phyloP scores from a whole-genome alignment of 2,888 invertebrate species.

The Idaea aversata region DNA sequence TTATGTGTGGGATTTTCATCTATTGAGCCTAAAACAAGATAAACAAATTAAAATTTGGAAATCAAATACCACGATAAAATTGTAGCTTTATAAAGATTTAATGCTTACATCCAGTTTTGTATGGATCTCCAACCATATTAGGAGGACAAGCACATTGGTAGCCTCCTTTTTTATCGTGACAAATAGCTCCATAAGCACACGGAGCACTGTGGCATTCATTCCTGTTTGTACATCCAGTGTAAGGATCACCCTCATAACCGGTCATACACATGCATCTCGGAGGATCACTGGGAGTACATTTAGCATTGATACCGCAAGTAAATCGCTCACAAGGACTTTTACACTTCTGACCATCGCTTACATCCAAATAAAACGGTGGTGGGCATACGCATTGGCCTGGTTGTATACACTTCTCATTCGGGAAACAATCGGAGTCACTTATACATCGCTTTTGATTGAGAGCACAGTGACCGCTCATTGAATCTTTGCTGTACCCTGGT shows the following conservation, averaged over 20 bases:
- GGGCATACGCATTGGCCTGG: conserved; percentile 95
- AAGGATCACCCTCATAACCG: conserved; percentile 92
- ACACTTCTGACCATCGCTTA: conserved; percentile 90
- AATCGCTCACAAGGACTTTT: conserved; percentile 96
- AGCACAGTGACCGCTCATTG: conserved; percentile 90
- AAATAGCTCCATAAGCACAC: conserved; percentile 93
- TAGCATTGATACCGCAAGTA: conserved; percentile 93
- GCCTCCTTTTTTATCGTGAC: conserved; percentile 91
- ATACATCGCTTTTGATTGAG: conserved; percentile 91
- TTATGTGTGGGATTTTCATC: conserved; percentile 77
- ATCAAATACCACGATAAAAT: background rate
- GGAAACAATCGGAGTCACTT: conserved; percentile 89
- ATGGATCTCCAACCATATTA: conserved; percentile 91
- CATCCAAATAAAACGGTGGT: conserved; percentile 93
- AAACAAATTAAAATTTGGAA: conserved; percentile 7
- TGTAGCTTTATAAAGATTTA: background rate
- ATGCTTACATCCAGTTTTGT: conserved; percentile 88
- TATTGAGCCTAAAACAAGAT: conserved; percentile 47
- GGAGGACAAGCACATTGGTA: conserved; percentile 92
- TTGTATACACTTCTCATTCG: conserved; percentile 94
- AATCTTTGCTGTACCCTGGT: conserved; percentile 89
- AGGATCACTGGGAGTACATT: conserved; percentile 93
- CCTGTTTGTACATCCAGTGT: conserved; percentile 90
- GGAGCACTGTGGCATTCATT: conserved; percentile 93
- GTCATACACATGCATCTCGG: conserved; percentile 93